Conservation (phyloP, 1,140 invertebrate species). For the Thrips palmi region DNA sequence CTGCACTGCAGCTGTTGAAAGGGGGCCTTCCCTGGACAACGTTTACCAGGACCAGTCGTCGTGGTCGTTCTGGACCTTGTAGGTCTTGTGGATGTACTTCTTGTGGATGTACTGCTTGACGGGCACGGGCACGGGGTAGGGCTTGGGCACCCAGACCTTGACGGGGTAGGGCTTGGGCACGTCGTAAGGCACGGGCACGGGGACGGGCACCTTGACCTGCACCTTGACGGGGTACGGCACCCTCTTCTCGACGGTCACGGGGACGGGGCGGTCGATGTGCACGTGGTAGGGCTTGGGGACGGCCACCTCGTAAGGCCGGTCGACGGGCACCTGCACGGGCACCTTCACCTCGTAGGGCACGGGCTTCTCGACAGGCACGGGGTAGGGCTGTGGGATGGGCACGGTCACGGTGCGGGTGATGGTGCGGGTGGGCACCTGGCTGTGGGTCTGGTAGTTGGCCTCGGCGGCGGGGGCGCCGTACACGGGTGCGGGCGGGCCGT, state of each 20-base stretch:
- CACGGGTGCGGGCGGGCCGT: too few relatives aligned
- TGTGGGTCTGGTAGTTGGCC: too few relatives aligned
- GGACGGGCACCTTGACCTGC: conserved; percentile 10
- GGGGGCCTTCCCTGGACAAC: too few relatives aligned
- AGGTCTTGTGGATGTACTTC: too few relatives aligned
- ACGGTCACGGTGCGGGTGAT: conserved; percentile 6
- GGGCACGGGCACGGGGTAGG: conserved; percentile 6
- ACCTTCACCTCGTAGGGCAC: conserved; percentile 3
- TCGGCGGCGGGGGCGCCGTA: too few relatives aligned
- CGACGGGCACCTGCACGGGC: conserved; percentile 7
- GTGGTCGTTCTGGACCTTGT: too few relatives aligned
- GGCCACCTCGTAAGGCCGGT: conserved; percentile 4
- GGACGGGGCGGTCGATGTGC: conserved; percentile 4
- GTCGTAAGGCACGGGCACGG: conserved; percentile 7
- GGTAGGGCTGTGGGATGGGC: conserved; percentile 9
- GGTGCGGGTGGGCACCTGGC: too few relatives aligned
- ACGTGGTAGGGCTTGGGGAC: too few relatives aligned
- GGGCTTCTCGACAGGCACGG: conserved; percentile 7
- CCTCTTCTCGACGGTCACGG: conserved; percentile 7
- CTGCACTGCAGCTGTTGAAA: too few relatives aligned
- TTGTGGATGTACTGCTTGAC: conserved; percentile 1
- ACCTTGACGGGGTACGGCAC: conserved; percentile 9
- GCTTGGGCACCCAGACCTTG: conserved; percentile 4
- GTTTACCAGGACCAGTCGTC: too few relatives aligned
- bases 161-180: conserved; percentile 7